These are phyloP conservation scores for Oophaga pumilio DNA, from an alignment of 2,113 vertebrate genomes.

Conservation along the genomic window DNA sequence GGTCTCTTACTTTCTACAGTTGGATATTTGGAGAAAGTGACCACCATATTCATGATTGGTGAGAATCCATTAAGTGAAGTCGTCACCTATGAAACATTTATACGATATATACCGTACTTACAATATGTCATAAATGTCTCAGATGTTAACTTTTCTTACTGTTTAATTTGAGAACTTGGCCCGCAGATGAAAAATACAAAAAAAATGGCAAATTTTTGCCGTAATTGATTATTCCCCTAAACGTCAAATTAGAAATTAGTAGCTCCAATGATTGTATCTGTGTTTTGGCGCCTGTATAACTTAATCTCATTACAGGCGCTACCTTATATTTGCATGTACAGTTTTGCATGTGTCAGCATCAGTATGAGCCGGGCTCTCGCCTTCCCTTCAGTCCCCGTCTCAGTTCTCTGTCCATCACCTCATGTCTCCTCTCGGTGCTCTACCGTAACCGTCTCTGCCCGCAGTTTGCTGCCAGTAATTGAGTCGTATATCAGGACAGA, in stretches of 20 bases:
- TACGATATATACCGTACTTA: no score
- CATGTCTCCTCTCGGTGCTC: conserved; percentile 21
- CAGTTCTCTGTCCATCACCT: conserved; percentile 51
- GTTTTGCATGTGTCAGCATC: conserved; percentile 14
- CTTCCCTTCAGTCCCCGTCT: conserved; percentile 11
- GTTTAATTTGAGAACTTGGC: no score
- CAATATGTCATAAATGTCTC: no score
- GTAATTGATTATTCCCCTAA: neutral
- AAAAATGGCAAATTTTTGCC: neutral
- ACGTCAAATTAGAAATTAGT: neutral
- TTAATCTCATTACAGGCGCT: neutral
- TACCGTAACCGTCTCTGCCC: conserved; percentile 47
- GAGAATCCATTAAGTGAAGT: no score
- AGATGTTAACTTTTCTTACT: no score
- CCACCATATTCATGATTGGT: no score
- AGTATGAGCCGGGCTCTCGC: neutral
- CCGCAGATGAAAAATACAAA: no score
- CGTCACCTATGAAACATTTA: no score
- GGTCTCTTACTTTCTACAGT: no score
- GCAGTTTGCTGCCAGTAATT: conserved; percentile 64
- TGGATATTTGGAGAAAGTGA: no score
- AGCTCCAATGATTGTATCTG: neutral
- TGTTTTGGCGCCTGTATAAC: neutral
- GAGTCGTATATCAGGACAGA: conserved; percentile 73
- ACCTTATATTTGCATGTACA: neutral